phyloP scores from a whole-genome alignment of 2,113 vertebrate species.

The Lagopus muta region DNA sequence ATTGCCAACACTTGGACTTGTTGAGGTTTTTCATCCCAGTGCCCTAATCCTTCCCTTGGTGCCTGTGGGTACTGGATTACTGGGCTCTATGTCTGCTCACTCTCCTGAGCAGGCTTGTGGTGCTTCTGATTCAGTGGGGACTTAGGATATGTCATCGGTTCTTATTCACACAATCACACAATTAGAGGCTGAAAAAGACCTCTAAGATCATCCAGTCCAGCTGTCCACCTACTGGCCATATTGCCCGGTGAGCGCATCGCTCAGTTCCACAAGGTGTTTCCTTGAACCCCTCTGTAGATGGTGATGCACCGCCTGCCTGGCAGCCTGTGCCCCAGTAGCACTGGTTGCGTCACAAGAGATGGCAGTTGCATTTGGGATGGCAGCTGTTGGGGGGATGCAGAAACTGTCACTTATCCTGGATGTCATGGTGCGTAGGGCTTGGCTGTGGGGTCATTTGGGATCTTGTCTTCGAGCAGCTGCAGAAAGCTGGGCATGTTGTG shows the following conservation, averaged over 20 bases:
- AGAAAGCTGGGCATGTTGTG: background rate
- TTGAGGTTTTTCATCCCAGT: background rate
- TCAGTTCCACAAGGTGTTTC: too few relatives aligned
- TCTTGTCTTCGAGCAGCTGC: background rate
- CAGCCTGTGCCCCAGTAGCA: too few relatives aligned
- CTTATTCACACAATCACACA: background rate
- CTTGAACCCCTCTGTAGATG: too few relatives aligned
- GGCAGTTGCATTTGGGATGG: background rate
- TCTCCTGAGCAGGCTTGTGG: rapidly evolving
- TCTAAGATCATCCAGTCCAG: too few relatives aligned
- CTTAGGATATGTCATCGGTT: background rate
- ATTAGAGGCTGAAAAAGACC: too few relatives aligned
- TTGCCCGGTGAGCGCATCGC: too few relatives aligned
- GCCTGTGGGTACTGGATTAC: background rate
- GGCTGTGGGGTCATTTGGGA: background rate
- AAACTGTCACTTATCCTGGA: too few relatives aligned
- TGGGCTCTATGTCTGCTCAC: background rate
- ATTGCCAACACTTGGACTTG: background rate
- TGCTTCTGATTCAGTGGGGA: background rate
- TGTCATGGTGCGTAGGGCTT: background rate
- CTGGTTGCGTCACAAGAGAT: background rate
- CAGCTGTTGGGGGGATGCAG: background rate
- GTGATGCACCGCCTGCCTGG: too few relatives aligned
- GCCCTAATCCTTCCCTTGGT: background rate
- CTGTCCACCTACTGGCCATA: too few relatives aligned